These are phyloP conservation scores for Platyscapa corneri DNA, from an alignment of 1,140 invertebrate genomes.

Conservation along the genomic window DNA sequence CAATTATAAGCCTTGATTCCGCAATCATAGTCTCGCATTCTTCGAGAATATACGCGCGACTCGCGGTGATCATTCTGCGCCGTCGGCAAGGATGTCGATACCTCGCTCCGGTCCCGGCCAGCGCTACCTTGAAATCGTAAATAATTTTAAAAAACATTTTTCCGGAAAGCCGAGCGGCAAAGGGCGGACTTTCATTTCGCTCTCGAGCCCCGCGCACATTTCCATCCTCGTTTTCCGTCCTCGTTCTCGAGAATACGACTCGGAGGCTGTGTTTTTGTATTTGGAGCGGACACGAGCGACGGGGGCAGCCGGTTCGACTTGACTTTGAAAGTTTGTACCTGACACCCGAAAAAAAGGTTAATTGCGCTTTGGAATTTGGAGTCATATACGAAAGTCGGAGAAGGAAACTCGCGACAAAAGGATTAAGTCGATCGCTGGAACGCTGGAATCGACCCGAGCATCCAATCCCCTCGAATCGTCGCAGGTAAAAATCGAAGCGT, in stretches of 20 bases:
- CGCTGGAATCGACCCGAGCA: background rate
- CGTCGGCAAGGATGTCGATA: no score
- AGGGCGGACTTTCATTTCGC: background rate
- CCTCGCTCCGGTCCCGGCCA: no score
- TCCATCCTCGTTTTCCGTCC: background rate
- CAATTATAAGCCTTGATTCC: background rate
- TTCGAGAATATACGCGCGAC: background rate
- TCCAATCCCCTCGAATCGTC: background rate
- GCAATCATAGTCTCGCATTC: background rate
- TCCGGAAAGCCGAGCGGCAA: background rate
- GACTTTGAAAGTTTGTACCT: background rate
- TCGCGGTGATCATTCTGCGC: no score
- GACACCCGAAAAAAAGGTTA: background rate
- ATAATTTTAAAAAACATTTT: background rate
- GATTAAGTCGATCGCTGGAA: background rate
- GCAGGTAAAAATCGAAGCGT: background rate
- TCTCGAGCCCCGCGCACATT: background rate
- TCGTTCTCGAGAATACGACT: background rate
- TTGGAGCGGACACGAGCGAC: background rate
- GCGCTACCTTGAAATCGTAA: no score
- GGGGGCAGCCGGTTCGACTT: background rate
- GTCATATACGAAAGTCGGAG: background rate
- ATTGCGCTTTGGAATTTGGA: background rate
- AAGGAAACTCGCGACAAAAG: background rate
- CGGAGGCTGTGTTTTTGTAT: background rate